A percentile compares a stretch with the other conserved stretches of the same genome.
phyloP scores from a whole-genome alignment of 2,797 vertebrate genomes.

The Bryconaethiops microstoma region DNA sequence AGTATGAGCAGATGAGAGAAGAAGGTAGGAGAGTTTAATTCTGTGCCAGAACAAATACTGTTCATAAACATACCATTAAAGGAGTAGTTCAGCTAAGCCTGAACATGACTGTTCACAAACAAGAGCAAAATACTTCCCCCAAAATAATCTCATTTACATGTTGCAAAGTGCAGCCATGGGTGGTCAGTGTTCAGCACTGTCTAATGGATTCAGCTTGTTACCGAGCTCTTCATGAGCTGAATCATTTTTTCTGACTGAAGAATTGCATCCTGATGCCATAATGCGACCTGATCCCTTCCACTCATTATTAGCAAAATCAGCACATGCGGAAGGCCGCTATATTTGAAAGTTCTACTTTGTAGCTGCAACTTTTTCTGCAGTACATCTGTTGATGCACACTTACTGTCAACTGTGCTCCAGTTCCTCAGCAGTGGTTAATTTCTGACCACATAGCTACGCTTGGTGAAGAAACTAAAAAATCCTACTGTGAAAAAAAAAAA shows the following conservation, averaged over 20 bases:
- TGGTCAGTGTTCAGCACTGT: not conserved
- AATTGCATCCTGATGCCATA: not conserved
- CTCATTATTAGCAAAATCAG: not conserved
- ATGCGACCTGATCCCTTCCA: not conserved
- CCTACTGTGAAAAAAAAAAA: too few species aligned
- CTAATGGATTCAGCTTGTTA: not conserved
- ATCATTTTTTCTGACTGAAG: not conserved
- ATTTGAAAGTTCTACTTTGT: not conserved
- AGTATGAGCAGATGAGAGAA: conserved; percentile 96
- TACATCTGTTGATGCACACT: too few species aligned
- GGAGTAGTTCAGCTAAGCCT: too few species aligned
- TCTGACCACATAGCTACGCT: too few species aligned
- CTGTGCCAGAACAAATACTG: not conserved
- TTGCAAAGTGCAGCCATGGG: not conserved
- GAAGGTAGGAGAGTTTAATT: conserved; percentile 81
- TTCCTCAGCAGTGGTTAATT: too few species aligned
- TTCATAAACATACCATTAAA: not conserved
- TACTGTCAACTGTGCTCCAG: too few species aligned
- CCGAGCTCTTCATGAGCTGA: not conserved
- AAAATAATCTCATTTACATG: conserved; percentile 2
- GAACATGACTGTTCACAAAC: not conserved
- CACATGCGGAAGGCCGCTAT: too few species aligned
- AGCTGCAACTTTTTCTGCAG: not conserved
- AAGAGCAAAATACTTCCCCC: not conserved
- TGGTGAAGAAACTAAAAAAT: too few species aligned